Percentiles rank a stretch among this genome's conserved stretches.
phyloP scores from a whole-genome alignment of 1,140 invertebrate species.

The Drosophila sproati region DNA sequence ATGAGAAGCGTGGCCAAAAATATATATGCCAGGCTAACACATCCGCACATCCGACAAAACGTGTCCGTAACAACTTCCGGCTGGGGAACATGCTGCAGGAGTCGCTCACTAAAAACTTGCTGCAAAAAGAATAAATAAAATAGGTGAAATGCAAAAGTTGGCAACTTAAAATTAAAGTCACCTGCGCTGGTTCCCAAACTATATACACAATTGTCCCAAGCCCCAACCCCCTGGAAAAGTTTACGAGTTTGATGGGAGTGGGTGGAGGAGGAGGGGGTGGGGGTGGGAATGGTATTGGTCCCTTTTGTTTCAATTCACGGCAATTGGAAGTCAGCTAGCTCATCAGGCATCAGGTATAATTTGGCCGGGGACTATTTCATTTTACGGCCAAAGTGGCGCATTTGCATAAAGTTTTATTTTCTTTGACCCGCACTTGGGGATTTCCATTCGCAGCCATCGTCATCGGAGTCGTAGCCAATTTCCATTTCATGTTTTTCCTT shows the following conservation, averaged over 20 bases:
- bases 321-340: constrained; percentile 68
- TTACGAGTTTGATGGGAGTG: neutral
- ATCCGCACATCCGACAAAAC: constrained; percentile 61
- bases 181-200: constrained; percentile 78
- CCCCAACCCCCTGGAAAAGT: neutral
- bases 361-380: constrained; percentile 79
- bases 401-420: constrained; percentile 83
- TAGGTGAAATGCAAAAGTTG: constrained; percentile 75
- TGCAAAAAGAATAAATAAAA: constrained; percentile 28
- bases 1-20: constrained; percentile 55
- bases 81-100: constrained; percentile 16
- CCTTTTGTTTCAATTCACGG: constrained; percentile 78
- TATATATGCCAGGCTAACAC: constrained; percentile 22
- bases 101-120: constrained; percentile 35
- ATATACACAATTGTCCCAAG: neutral
- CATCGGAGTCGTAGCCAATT: constrained; percentile 28
- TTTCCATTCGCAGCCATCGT: constrained; percentile 35
- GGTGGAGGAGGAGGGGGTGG: neutral
- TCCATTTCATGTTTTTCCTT: constrained; percentile 48
- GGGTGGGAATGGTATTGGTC: constrained; percentile 12
- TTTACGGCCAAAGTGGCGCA: constrained; percentile 80
- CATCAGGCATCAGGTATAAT: constrained; percentile 81
- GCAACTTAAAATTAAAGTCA: constrained; percentile 73
- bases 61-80: constrained; percentile 79
- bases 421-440: constrained; percentile 80